Base-by-base conservation (phyloP, 1,140 invertebrate species). In the Caenorhabditis remanei region DNA sequence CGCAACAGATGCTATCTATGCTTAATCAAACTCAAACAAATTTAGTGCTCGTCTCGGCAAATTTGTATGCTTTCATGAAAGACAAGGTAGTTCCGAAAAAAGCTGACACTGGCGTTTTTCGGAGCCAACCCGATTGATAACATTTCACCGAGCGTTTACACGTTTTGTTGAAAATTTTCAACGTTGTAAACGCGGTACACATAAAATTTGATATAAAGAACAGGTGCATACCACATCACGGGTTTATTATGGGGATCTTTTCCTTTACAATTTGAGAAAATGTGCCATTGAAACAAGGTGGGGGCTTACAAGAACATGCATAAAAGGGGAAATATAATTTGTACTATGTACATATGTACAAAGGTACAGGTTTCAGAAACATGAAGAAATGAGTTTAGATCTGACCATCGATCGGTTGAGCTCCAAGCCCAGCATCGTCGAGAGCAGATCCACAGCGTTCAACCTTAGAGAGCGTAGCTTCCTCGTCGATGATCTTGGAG, bases 341-440 rank as follows among this genome's bases (percentile, higher is more conserved):
- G 67, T 48, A 46, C 43, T 75, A 75, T 75, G 41, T 75, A 46
- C 19, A 75, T 75, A 75, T 46, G 67, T 75, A 48, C 40, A 75
- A 46, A 19, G 58, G 58, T 61, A 61, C 58, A 65, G 40, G 21
- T 11, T 65, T 40, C 63, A 65, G 32, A 11, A 8, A 40, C 9
- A 41, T n/a, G 41, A 19, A 46, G 2, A 43, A n/a, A n/a, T 8
- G 5, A 48, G 4, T 75, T 48, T 75, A 75, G 43, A 75, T 75
- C n/a, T 75, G 41, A 5, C 43, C 40, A 75, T 75, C 67, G 24
- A 75, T 43, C 67, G 14, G 41, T 41, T 75, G 67, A 46, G 67
- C 67, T 46, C 67, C 67, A 46, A 75, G 67, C 8, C 41, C 67
- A 46, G 67, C 67, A n/a, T 75, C 67, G 13, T n/a, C 67, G 19